These are phyloP conservation scores for Caenorhabditis becei DNA, from an alignment of 2,888 invertebrate genomes.

Conservation along the genomic window DNA sequence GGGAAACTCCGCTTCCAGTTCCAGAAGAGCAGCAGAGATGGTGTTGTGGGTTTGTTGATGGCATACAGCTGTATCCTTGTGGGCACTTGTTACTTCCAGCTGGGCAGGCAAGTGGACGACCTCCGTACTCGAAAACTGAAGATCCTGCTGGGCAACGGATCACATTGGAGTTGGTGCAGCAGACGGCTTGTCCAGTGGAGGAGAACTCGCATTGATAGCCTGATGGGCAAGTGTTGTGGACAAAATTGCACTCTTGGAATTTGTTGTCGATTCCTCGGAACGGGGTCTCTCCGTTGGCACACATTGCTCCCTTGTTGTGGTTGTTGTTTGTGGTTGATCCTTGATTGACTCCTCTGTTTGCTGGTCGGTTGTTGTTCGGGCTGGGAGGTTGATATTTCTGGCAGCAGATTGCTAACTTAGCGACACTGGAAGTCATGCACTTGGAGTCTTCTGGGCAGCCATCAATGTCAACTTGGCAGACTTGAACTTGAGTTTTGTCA, in stretches of 20 bases:
- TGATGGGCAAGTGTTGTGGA: conserved; percentile 79
- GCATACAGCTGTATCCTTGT: conserved; percentile 74
- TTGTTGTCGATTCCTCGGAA: conserved; percentile 61
- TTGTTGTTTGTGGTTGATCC: conserved; percentile 49
- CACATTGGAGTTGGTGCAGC: conserved; percentile 67
- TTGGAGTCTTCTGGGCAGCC: conserved; percentile 71
- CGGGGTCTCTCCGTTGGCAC: conserved; percentile 67
- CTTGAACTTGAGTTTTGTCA: conserved; percentile 72
- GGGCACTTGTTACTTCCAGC: conserved; percentile 76
- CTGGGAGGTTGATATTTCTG: conserved; percentile 67
- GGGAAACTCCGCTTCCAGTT: conserved; percentile 41
- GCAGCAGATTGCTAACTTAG: conserved; percentile 73
- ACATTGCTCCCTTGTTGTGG: conserved; percentile 52
- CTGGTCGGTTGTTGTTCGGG: conserved; percentile 42
- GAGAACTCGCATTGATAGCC: conserved; percentile 79
- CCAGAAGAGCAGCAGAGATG: conserved; percentile 79
- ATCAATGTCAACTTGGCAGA: conserved; percentile 69
- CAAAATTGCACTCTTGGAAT: conserved; percentile 76
- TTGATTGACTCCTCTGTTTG: conserved; percentile 53
- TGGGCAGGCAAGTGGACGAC: conserved; percentile 80
- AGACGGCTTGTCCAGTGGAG: conserved; percentile 72
- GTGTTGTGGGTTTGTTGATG: conserved; percentile 75
- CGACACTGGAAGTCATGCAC: conserved; percentile 72
- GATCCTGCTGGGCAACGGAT: conserved; percentile 77
- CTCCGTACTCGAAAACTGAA: conserved; percentile 78